Percentiles rank a stretch among this genome's conserved stretches.
Evolutionary conservation across 2,113 vertebrate species (phyloP).

Genomic region (Mellivora capensis): DNA sequence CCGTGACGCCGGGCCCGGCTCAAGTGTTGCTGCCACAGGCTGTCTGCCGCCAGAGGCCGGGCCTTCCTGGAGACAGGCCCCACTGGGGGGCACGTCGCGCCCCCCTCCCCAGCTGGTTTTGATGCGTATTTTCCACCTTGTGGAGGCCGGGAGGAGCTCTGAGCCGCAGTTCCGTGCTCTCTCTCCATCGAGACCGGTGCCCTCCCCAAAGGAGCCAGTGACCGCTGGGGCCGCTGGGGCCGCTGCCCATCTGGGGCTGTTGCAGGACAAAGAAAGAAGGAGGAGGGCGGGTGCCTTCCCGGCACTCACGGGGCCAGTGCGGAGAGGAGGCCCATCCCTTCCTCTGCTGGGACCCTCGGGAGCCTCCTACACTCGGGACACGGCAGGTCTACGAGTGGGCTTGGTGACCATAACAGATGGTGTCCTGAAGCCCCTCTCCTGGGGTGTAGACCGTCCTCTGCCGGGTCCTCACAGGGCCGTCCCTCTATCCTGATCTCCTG

Average conservation of each 20-base stretch:
- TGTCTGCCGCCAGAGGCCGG: background rate
- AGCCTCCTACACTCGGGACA: rapidly evolving
- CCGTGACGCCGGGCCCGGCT: background rate
- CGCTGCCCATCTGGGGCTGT: no score
- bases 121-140: rapidly evolving
- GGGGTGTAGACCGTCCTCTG: rapidly evolving
- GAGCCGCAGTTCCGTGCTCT: background rate
- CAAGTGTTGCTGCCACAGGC: background rate
- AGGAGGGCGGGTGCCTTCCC: no score
- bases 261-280: background rate
- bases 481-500: background rate
- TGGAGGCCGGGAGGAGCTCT: background rate
- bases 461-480: rapidly evolving
- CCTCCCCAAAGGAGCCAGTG: background rate
- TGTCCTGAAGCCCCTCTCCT: background rate
- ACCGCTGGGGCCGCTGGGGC: rapidly evolving
- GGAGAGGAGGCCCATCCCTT: rapidly evolving
- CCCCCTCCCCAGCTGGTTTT: background rate
- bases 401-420: rapidly evolving
- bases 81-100: background rate
- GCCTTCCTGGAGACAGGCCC: background rate
- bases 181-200: background rate
- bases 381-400: rapidly evolving
- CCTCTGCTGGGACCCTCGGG: background rate
- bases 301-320: rapidly evolving